Percentiles rank a stretch among this genome's conserved stretches.
These are phyloP conservation scores for Neria commutata DNA, from an alignment of 2,888 invertebrate species.

Conservation along the genomic window DNA sequence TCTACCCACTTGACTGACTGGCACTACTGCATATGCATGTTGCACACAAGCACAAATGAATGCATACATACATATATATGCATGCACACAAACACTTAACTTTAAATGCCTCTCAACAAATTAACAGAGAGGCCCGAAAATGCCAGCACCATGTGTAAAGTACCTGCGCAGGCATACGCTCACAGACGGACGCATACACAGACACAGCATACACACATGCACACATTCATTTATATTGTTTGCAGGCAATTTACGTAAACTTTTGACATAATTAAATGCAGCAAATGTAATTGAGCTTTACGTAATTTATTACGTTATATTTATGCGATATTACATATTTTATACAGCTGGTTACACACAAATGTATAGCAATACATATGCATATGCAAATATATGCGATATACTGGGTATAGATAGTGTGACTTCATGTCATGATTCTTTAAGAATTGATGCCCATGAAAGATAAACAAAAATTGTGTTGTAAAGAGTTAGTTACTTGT, in stretches of 20 bases:
- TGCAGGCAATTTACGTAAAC: neutral
- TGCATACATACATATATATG: neutral
- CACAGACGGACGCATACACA: no score
- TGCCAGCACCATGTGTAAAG: no score
- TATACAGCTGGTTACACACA: neutral
- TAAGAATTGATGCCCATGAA: no score
- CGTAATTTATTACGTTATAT: neutral
- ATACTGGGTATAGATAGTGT: no score
- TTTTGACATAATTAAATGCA: constrained; percentile 1
- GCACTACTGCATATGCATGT: constrained; percentile 2
- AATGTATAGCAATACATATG: neutral
- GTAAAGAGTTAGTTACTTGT: no score
- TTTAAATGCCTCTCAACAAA: neutral
- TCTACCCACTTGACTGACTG: constrained; percentile 30
- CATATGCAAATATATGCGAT: neutral
- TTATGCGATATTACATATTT: neutral
- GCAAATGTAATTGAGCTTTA: neutral
- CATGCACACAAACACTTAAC: neutral
- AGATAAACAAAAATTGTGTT: no score
- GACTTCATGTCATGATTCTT: no score
- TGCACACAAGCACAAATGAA: neutral
- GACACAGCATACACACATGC: no score
- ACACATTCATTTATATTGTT: neutral
- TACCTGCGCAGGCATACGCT: no score
- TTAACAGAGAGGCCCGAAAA: no score